Evolutionary conservation across 2,113 vertebrate genomes (phyloP).

Genomic region (Psittacula cyanocephala): DNA sequence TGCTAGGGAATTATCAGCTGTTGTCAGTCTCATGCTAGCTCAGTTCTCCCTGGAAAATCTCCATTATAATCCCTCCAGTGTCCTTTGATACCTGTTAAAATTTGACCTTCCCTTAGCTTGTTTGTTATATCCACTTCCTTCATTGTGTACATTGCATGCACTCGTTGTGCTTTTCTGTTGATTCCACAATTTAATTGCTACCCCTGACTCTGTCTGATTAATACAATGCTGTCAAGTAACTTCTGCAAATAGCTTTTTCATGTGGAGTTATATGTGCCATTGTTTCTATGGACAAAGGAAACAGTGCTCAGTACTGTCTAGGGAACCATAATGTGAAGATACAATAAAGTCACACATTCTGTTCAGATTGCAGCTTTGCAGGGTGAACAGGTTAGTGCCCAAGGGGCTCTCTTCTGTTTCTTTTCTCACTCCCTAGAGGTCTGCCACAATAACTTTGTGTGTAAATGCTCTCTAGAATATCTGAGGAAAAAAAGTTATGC

Average conservation of each 20-base stretch:
- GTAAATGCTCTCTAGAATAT: neutral
- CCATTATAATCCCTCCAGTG: neutral
- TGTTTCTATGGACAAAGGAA: constrained; percentile 27
- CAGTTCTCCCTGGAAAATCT: neutral
- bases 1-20: neutral
- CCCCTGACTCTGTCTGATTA: neutral
- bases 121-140: neutral
- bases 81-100: neutral
- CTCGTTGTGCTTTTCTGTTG: neutral
- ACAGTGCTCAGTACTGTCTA: neutral
- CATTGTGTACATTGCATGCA: neutral
- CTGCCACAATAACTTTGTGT: neutral
- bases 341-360: constrained; percentile 21
- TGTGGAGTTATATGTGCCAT: neutral
- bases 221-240: neutral
- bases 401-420: neutral
- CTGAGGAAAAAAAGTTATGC: neutral
- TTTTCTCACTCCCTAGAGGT: neutral
- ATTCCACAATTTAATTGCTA: neutral
- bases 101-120: neutral
- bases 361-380: constrained; percentile 15
- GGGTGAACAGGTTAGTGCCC: constrained; percentile 32
- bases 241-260: constrained; percentile 25
- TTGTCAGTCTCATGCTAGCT: neutral
- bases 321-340: constrained; percentile 23